Evolutionary conservation across 92 coral and sea anemone species (phyloP), one percentile per base, ranked within the genome.

Genomic region (Plumapathes pennacea): DNA sequence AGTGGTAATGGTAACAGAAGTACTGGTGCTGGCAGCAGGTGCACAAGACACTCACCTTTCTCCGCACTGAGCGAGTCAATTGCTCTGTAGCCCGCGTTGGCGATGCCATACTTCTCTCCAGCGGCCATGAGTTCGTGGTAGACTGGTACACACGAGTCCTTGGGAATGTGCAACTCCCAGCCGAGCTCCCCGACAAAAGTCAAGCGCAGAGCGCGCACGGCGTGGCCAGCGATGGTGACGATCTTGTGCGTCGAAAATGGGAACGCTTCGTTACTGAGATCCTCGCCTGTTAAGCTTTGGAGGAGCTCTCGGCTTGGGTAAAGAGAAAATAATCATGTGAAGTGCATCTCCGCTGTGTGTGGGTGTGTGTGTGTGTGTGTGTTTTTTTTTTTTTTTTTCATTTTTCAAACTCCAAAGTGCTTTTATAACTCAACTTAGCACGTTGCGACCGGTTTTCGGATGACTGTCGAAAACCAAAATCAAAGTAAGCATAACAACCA

Each of bases 111-210:
- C 28, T 60, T 67, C 59, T 76, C 52, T 5, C 98, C 96, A 13
- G 83, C 90, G n/a, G 68, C 92, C 96, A 92, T 81, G n/a, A 92
- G 74, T 24, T 94, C 98, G 34, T 75, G 72, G 75, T 92, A 92
- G n/a, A 92, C 96, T 25, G 85, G 84, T 8, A 92, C 79, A 71
- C 98, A 92, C 29, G 98, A 92, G 48, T 77, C 98, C 49, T 68
- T 74, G 5, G 98, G 98, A 30, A 92, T 92, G 66, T 92, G 98
- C 18, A 92, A 67, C 47, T 92, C 98, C 87, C 89, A 89, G 27
- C 98, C 98, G 42, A 92, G 83, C 58, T 92, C 98, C 18, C 98
- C 98, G 9, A 92, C 98, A 54, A 92, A 92, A 17, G 98, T 92
- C 14, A 92, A 47, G 5, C 98, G 80, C 1, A 92, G 32, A 11